Conservation (phyloP, 2,888 invertebrate species). For the Argyresthia goedartella region DNA sequence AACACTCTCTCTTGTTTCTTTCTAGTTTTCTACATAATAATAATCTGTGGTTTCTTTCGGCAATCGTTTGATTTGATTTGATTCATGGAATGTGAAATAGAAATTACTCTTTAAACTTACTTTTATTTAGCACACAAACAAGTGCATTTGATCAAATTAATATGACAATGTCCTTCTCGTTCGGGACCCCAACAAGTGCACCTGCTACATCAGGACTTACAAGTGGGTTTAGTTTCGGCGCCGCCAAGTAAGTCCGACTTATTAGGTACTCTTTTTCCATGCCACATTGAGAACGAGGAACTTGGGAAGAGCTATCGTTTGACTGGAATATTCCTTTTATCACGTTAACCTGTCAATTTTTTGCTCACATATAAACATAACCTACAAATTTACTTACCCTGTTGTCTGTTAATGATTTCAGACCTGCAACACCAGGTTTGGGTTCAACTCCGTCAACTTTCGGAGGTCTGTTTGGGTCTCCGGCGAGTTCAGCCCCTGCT, state of each 20-base stretch:
- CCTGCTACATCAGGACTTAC: slow-evolving; percentile 48
- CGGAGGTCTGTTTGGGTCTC: slow-evolving; percentile 36
- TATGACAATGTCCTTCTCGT: slow-evolving; percentile 55
- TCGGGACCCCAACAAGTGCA: slow-evolving; percentile 59
- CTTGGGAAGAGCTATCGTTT: slow-evolving; percentile 1
- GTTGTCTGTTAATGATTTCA: slow-evolving; percentile 15
- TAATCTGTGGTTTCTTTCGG: too few species aligned
- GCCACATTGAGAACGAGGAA: not conserved
- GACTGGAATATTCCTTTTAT: not conserved
- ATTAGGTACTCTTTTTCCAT: not conserved
- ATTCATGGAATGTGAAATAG: too few species aligned
- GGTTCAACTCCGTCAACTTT: slow-evolving; percentile 18
- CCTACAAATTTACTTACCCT: not conserved
- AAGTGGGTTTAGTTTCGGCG: slow-evolving; percentile 57
- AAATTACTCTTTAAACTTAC: too few species aligned
- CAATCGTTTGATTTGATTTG: too few species aligned
- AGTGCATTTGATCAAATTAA: not conserved
- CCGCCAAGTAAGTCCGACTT: slow-evolving; percentile 44
- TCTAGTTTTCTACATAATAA: too few species aligned
- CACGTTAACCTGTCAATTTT: not conserved
- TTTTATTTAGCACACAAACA: too few species aligned
- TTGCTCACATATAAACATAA: not conserved
- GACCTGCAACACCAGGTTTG: slow-evolving; percentile 47
- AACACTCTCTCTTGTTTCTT: too few species aligned
- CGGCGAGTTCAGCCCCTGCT: slow-evolving; percentile 17